Conservation (phyloP, 2,113 vertebrate genomes). For the Leucopsar rothschildi region DNA sequence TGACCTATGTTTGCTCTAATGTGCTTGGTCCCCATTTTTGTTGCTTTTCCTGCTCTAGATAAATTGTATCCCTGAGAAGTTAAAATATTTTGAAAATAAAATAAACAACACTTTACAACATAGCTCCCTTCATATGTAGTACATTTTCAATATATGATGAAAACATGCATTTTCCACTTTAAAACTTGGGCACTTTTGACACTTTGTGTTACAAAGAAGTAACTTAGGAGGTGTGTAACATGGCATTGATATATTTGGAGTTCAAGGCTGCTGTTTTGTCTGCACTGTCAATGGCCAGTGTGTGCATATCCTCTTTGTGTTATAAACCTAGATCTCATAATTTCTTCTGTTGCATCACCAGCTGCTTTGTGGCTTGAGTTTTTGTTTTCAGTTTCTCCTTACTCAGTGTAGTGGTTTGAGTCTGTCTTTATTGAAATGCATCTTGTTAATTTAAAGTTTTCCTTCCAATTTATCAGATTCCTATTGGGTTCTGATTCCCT, state of each 20-base stretch:
- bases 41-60: neutral
- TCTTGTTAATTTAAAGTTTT: neutral
- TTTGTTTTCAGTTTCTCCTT: neutral
- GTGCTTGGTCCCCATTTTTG: rapidly evolving
- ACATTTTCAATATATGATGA: neutral
- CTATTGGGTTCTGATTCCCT: neutral
- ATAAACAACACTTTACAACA: neutral
- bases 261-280: neutral
- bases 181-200: neutral
- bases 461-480: neutral
- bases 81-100: neutral
- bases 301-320: neutral
- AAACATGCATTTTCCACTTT: neutral
- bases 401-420: neutral
- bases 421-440: neutral
- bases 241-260: neutral
- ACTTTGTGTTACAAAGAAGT: neutral
- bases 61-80: neutral
- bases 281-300: neutral
- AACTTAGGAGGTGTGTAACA: neutral
- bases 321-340: neutral
- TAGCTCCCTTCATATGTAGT: neutral
- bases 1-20: rapidly evolving
- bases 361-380: neutral
- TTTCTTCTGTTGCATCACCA: neutral